A percentile compares a stretch with the other conserved stretches of the same genome.
These are phyloP conservation scores for Nemapogon koenigi DNA, from an alignment of 2,888 invertebrate species.

Conservation along the genomic window DNA sequence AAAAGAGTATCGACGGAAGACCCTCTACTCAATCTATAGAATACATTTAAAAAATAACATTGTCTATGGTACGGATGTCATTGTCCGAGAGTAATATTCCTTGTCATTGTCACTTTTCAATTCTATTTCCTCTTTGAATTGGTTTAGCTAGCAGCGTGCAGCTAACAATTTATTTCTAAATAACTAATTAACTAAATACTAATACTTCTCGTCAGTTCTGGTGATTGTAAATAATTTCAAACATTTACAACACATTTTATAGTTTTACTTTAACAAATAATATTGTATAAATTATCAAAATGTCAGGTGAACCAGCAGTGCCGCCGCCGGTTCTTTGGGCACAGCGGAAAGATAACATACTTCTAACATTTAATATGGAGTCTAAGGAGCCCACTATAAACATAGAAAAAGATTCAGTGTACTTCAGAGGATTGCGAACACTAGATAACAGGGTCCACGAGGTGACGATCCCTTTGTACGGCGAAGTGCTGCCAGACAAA, in stretches of 20 bases:
- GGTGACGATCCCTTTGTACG: slow-evolving; percentile 84
- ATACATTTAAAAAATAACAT: too few relatives aligned
- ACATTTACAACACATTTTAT: background rate
- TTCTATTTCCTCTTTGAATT: too few relatives aligned
- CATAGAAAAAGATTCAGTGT: slow-evolving; percentile 75
- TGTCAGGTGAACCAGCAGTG: slow-evolving; percentile 56
- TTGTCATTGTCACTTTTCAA: too few relatives aligned
- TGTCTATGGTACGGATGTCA: too few relatives aligned
- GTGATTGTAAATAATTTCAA: background rate
- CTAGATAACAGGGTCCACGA: slow-evolving; percentile 87
- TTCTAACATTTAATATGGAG: slow-evolving; percentile 90
- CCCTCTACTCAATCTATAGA: too few relatives aligned
- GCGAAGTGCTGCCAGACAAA: slow-evolving; percentile 83
- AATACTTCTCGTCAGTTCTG: too few relatives aligned
- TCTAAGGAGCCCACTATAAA: slow-evolving; percentile 85
- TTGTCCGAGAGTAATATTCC: too few relatives aligned
- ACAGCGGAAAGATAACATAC: slow-evolving; percentile 82
- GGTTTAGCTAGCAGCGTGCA: too few relatives aligned
- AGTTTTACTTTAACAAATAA: background rate
- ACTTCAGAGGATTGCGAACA: slow-evolving; percentile 86
- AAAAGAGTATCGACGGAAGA: too few relatives aligned
- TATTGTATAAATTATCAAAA: slow-evolving; percentile 19
- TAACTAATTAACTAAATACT: too few relatives aligned
- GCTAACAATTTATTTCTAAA: too few relatives aligned
- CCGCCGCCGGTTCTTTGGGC: slow-evolving; percentile 95